Evolutionary conservation across 2,797 vertebrate genomes (phyloP).

Genomic region (Phylloscopus collybita): DNA sequence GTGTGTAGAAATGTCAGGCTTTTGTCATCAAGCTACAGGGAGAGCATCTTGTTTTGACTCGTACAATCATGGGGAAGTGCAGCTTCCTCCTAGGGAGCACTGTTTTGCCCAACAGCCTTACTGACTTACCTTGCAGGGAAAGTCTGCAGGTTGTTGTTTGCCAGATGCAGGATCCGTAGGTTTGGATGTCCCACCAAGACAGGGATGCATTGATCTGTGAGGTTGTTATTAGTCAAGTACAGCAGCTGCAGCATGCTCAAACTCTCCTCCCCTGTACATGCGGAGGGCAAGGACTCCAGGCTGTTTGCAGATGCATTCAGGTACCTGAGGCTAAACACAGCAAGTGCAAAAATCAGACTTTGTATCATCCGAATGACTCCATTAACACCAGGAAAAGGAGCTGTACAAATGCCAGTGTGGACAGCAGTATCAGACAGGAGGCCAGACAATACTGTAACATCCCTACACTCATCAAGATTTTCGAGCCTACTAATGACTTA

Average conservation of each 20-base stretch:
- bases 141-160: constrained; percentile 91
- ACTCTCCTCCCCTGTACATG: constrained; percentile 87
- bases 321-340: constrained; percentile 88
- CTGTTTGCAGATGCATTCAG: constrained; percentile 93
- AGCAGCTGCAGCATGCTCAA: constrained; percentile 93
- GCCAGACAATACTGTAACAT: neutral
- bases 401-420: neutral
- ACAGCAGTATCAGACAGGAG: neutral
- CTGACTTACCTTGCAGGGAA: constrained; percentile 91
- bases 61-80: neutral
- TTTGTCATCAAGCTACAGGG: neutral
- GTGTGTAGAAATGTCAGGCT: neutral
- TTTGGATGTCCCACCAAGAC: constrained; percentile 88
- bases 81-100: neutral
- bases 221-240: constrained; percentile 89
- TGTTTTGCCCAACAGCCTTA: neutral
- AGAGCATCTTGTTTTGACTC: neutral
- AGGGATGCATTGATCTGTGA: constrained; percentile 90
- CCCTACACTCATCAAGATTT: neutral
- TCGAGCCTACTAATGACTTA: neutral
- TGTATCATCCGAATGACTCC: neutral
- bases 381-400: neutral
- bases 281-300: constrained; percentile 88
- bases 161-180: constrained; percentile 90
- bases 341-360: constrained; percentile 28